A percentile compares a stretch with the other conserved stretches of the same genome.
These are phyloP conservation scores for Scaptomyza cyrtandrae DNA, from an alignment of 2,888 invertebrate species.

Conservation along the genomic window DNA sequence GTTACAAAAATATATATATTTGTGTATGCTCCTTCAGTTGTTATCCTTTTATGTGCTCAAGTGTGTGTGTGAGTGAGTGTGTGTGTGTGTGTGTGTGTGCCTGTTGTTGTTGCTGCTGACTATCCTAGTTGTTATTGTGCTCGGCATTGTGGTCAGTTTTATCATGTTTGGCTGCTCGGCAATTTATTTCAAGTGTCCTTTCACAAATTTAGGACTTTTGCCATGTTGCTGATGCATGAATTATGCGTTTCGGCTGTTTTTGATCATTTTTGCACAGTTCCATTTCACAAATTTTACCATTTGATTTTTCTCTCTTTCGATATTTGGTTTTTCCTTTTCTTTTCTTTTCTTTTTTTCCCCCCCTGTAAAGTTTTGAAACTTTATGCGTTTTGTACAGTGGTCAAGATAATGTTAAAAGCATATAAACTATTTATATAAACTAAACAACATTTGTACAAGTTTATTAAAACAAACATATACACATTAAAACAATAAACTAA, in stretches of 20 bases:
- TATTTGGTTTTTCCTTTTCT: slow-evolving; percentile 14
- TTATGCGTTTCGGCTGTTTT: slow-evolving; percentile 78
- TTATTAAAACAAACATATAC: no score
- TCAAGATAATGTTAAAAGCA: background rate
- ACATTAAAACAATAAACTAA: no score
- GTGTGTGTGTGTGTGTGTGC: slow-evolving; percentile 12
- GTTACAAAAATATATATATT: slow-evolving; percentile 58
- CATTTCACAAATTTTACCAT: slow-evolving; percentile 23
- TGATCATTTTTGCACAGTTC: slow-evolving; percentile 68
- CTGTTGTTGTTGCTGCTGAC: slow-evolving; percentile 27
- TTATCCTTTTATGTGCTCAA: slow-evolving; percentile 66
- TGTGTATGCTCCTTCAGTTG: slow-evolving; percentile 55
- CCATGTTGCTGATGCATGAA: slow-evolving; percentile 76
- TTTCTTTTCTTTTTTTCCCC: slow-evolving; percentile 12
- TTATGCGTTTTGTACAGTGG: slow-evolving; percentile 45
- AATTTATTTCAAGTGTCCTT: slow-evolving; percentile 70
- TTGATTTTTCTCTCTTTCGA: slow-evolving; percentile 26
- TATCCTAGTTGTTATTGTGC: slow-evolving; percentile 46
- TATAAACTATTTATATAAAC: background rate
- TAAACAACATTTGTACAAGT: no score
- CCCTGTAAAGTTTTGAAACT: slow-evolving; percentile 49
- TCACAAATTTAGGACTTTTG: slow-evolving; percentile 39
- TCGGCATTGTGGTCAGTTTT: slow-evolving; percentile 51
- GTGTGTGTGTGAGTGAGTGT: slow-evolving; percentile 27
- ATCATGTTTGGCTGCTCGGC: slow-evolving; percentile 42